phyloP scores from a whole-genome alignment of 2,888 invertebrate species.

The Dioctria linearis region DNA sequence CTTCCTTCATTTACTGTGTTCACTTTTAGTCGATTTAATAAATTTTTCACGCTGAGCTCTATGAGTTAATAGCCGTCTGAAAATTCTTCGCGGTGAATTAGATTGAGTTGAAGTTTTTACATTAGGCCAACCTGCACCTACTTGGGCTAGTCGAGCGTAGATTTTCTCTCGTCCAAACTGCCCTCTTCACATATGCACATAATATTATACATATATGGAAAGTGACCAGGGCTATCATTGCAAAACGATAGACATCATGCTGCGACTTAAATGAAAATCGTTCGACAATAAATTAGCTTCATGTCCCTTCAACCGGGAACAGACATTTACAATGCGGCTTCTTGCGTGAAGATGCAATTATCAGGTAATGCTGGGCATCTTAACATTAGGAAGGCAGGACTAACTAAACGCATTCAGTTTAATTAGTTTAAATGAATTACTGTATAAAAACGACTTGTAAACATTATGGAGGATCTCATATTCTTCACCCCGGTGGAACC shows the following conservation, averaged over 20 bases:
- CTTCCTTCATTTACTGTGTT: conserved; percentile 43
- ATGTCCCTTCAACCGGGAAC: conserved; percentile 42
- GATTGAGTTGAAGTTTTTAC: conserved; percentile 38
- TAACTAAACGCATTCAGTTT: conserved; percentile 23
- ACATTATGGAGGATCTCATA: too few species aligned
- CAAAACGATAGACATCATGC: conserved; percentile 39
- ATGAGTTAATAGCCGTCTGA: conserved; percentile 52
- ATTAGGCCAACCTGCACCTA: conserved; percentile 40
- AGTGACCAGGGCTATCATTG: conserved; percentile 43
- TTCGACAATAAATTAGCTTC: conserved; percentile 51
- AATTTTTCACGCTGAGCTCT: conserved; percentile 49
- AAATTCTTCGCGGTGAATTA: conserved; percentile 31
- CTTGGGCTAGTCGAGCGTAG: conserved; percentile 9
- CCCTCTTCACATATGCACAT: conserved; percentile 5
- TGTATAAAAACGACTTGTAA: too few species aligned
- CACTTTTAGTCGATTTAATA: conserved; percentile 51
- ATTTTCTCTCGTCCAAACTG: not conserved
- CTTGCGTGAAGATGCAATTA: conserved; percentile 52
- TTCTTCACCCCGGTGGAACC: too few species aligned
- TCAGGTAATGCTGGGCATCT: conserved; percentile 29
- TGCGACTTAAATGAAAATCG: conserved; percentile 53
- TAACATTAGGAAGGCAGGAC: not conserved
- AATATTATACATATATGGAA: not conserved
- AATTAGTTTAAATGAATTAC: conserved; percentile 13
- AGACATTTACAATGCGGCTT: conserved; percentile 46